phyloP scores from a whole-genome alignment of 1,140 invertebrate species.

The Aethina tumida region DNA sequence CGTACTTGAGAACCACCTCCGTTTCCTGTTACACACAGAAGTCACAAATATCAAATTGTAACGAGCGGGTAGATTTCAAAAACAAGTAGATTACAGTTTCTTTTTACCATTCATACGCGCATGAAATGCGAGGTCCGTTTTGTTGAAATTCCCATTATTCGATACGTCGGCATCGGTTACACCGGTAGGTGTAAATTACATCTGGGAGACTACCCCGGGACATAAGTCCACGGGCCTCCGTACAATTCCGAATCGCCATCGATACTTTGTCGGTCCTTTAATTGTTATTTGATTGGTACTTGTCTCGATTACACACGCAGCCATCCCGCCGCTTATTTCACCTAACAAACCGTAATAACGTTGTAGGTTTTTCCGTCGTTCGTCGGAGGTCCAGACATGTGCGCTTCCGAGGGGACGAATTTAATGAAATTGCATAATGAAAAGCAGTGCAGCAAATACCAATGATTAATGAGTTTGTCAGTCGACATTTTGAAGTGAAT shows the following conservation, averaged over 20 bases:
- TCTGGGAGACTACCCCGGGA: constrained; percentile 3
- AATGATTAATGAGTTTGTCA: constrained; percentile 24
- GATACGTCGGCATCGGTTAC: constrained; percentile 10
- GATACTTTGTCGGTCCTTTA: not conserved
- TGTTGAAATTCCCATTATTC: constrained; percentile 11
- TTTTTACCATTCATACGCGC: too few species aligned
- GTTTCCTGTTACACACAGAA: too few species aligned
- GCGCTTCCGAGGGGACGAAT: not conserved
- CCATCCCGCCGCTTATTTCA: too few species aligned
- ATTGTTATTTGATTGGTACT: too few species aligned
- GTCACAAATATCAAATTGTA: too few species aligned
- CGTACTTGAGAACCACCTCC: too few species aligned
- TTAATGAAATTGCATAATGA: constrained; percentile 11
- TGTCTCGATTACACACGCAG: too few species aligned
- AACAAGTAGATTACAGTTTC: too few species aligned
- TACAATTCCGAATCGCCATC: constrained; percentile 1
- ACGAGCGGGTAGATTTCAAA: too few species aligned
- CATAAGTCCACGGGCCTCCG: constrained; percentile 6
- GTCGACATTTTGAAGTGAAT: constrained; percentile 22
- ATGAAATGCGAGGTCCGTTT: too few species aligned
- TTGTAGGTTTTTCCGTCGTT: not conserved
- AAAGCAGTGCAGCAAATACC: constrained; percentile 13
- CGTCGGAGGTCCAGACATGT: not conserved
- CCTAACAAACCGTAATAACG: too few species aligned
- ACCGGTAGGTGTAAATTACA: constrained; percentile 1